phyloP scores from a whole-genome alignment of 2,888 invertebrate genomes.

The Eupithecia pulchellata region DNA sequence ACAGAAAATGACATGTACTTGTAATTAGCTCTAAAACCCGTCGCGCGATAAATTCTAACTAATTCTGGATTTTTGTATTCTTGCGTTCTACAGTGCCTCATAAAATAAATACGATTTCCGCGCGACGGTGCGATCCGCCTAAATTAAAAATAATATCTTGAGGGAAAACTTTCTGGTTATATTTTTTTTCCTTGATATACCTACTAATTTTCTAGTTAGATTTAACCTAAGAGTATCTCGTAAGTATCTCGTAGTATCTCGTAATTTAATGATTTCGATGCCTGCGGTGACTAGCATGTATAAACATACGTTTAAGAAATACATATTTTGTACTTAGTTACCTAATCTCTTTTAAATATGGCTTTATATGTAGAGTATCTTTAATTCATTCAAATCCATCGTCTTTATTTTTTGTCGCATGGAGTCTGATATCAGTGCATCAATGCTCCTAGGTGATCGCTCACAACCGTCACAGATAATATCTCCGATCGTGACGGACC shows the following conservation, averaged over 20 bases:
- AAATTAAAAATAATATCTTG: background rate
- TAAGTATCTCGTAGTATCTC: background rate
- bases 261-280: background rate
- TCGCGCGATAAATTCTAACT: background rate
- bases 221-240: background rate
- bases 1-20: constrained; percentile 1
- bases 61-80: background rate
- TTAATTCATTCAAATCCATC: constrained; percentile 26
- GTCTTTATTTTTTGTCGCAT: constrained; percentile 46
- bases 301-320: background rate
- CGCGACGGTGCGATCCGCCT: background rate
- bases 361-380: background rate
- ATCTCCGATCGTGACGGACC: constrained; percentile 81
- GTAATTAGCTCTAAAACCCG: too few species aligned
- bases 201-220: too few species aligned
- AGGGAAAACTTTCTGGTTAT: background rate
- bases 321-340: background rate
- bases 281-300: background rate
- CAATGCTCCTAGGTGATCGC: constrained; percentile 71
- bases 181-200: background rate
- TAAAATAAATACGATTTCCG: background rate
- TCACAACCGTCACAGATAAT: constrained; percentile 76
- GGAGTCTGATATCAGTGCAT: constrained; percentile 32
- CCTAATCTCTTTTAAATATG: background rate
- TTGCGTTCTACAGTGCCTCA: background rate